Conservation (phyloP, 2,888 invertebrate species). For the Galerucella calmariensis region DNA sequence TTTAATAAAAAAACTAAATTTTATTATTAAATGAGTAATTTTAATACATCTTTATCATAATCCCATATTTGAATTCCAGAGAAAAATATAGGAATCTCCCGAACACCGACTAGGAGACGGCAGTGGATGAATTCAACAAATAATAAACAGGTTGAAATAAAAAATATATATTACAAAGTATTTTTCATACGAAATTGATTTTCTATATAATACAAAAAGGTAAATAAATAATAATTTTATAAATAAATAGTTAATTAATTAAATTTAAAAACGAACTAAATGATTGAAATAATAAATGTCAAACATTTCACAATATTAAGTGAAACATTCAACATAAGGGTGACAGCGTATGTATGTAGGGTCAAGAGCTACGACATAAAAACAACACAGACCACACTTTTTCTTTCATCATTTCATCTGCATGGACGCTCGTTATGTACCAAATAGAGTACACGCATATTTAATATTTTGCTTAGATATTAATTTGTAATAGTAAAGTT, state of each 20-base stretch:
- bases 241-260: neutral
- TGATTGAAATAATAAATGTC: neutral
- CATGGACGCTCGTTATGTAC: too few relatives aligned
- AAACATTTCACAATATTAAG: neutral
- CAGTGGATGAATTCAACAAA: neutral
- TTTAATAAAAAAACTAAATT: conserved; percentile 65
- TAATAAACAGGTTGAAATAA: neutral
- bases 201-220: neutral
- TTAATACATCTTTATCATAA: neutral
- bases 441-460: too few relatives aligned
- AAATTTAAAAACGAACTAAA: neutral
- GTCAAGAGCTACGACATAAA: too few relatives aligned
- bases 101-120: too few relatives aligned
- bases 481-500: too few relatives aligned
- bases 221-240: conserved; percentile 7
- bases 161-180: conserved; percentile 13
- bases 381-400: too few relatives aligned
- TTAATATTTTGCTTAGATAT: too few relatives aligned
- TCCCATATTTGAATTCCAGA: too few relatives aligned
- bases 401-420: too few relatives aligned
- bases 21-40: conserved; percentile 56
- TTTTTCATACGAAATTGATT: neutral
- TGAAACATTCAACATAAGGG: neutral
- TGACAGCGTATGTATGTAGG: neutral
- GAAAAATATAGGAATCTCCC: too few relatives aligned